A percentile compares a stretch with the other conserved stretches of the same genome.
Evolutionary conservation across 2,888 invertebrate genomes (phyloP).

Genomic region (Lasioglossum zephyrum): DNA sequence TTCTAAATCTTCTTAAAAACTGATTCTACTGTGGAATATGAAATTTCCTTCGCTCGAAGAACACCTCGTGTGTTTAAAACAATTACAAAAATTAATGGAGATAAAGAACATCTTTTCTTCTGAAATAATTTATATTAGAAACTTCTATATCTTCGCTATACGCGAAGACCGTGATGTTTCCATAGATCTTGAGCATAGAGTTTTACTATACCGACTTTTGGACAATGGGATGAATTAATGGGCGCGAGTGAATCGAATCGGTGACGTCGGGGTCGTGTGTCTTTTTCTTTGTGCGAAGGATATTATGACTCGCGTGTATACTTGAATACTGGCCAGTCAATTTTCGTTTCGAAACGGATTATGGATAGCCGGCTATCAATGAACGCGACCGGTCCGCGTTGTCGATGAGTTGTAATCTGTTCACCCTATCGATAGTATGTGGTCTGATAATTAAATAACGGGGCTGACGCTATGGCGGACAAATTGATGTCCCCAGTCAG

Average conservation of each 20-base stretch:
- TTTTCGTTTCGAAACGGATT: conserved; percentile 8
- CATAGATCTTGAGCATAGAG: too few species aligned
- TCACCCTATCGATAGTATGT: conserved; percentile 51
- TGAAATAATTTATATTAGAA: too few species aligned
- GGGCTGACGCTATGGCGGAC: conserved; percentile 51
- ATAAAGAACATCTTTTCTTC: too few species aligned
- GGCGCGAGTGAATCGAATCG: neutral
- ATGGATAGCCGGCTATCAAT: conserved; percentile 33
- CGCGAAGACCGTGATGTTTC: too few species aligned
- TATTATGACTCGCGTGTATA: neutral
- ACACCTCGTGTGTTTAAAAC: too few species aligned
- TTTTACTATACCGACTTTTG: neutral
- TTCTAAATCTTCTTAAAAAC: too few species aligned
- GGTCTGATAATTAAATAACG: conserved; percentile 58
- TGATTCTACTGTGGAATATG: too few species aligned
- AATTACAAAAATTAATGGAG: too few species aligned
- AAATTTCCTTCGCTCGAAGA: too few species aligned
- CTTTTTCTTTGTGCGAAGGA: conserved; percentile 3
- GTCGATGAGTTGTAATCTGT: conserved; percentile 44
- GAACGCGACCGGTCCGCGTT: conserved; percentile 27
- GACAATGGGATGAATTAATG: neutral
- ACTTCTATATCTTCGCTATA: too few species aligned
- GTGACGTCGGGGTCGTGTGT: neutral
- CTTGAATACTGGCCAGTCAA: neutral
- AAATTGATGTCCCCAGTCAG: conserved; percentile 58